Percentiles rank a stretch among this genome's conserved stretches.
phyloP scores from a whole-genome alignment of 2,888 invertebrate species.

The Brenthis daphne region DNA sequence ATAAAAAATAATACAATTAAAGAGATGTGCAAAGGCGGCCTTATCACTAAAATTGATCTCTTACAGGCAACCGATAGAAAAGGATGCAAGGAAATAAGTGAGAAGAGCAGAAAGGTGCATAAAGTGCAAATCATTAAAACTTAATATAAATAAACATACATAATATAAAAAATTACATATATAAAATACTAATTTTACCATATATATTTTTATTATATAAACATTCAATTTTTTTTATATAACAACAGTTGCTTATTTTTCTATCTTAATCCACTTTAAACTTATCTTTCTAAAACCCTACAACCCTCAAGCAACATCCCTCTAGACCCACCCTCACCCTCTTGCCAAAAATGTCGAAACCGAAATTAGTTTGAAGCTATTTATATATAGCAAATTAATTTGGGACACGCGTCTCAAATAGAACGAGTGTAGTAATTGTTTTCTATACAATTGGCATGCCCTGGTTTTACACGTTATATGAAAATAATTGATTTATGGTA shows the following conservation, averaged over 20 bases:
- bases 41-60: too few relatives aligned
- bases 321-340: constrained; percentile 13
- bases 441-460: background rate
- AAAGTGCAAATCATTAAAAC: too few relatives aligned
- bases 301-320: background rate
- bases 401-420: constrained; percentile 15
- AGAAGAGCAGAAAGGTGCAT: too few relatives aligned
- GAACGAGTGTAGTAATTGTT: constrained; percentile 5
- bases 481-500: too few relatives aligned
- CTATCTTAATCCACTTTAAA: constrained; percentile 1
- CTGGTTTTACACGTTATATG: background rate
- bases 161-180: too few relatives aligned
- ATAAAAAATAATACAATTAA: too few relatives aligned
- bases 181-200: background rate
- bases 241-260: background rate
- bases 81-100: too few relatives aligned
- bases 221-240: background rate
- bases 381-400: constrained; percentile 21
- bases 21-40: too few relatives aligned
- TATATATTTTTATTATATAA: too few relatives aligned
- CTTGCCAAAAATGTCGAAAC: constrained; percentile 15
- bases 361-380: constrained; percentile 15
- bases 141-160: too few relatives aligned
- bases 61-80: too few relatives aligned
- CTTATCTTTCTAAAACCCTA: constrained; percentile 1